Evolutionary conservation across 2,797 vertebrate species (phyloP).

Genomic region (Australoheros facetus): DNA sequence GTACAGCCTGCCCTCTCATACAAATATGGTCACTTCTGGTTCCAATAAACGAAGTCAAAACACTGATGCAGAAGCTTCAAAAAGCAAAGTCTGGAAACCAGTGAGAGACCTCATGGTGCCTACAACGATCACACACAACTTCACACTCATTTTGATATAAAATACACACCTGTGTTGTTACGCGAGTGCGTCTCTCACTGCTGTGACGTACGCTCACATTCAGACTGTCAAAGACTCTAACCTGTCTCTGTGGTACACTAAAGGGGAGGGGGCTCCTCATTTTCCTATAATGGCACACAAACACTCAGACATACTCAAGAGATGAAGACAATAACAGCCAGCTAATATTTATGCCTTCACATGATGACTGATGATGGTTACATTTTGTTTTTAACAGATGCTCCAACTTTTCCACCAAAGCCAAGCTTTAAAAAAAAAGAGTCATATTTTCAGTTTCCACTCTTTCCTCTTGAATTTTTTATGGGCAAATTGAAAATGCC

Average conservation of each 20-base stretch:
- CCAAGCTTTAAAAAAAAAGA: not conserved
- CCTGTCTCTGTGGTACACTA: too few species aligned
- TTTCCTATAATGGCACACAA: not conserved
- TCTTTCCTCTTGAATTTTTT: not conserved
- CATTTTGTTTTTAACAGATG: not conserved
- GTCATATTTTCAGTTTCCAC: not conserved
- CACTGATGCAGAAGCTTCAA: too few species aligned
- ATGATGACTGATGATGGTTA: not conserved
- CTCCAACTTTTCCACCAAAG: not conserved
- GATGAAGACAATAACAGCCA: not conserved
- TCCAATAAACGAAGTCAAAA: not conserved
- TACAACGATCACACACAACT: too few species aligned
- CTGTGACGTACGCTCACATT: not conserved
- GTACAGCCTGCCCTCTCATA: not conserved
- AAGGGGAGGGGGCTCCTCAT: not conserved
- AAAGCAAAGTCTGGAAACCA: too few species aligned
- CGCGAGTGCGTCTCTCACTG: too few species aligned
- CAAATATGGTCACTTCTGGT: not conserved
- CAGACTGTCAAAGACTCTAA: not conserved
- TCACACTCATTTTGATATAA: too few species aligned
- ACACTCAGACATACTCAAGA: not conserved
- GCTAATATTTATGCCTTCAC: not conserved
- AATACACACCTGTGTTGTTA: too few species aligned
- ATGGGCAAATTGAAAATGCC: not conserved
- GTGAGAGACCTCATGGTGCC: too few species aligned